These are phyloP conservation scores for Drosophila planitibia DNA, from an alignment of 2,888 invertebrate genomes.

Conservation along the genomic window DNA sequence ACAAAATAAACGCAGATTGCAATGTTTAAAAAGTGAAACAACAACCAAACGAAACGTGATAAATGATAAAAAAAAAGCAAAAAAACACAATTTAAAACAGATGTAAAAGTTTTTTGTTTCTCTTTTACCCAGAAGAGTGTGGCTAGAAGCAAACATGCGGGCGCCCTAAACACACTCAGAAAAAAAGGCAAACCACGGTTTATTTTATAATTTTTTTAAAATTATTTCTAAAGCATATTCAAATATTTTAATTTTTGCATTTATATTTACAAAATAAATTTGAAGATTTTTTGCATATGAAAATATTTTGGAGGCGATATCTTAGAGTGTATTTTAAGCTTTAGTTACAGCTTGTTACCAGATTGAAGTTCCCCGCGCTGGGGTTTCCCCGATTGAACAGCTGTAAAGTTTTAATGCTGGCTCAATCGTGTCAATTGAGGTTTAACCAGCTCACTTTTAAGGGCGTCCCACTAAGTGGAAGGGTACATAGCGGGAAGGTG, in stretches of 20 bases:
- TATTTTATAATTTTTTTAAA: not conserved
- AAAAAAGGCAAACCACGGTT: not conserved
- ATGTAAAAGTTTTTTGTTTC: slow-evolving; percentile 24
- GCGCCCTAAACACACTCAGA: not conserved
- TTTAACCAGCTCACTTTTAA: slow-evolving; percentile 22
- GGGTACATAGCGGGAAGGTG: not conserved
- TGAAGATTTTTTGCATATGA: not conserved
- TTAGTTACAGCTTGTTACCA: slow-evolving; percentile 15
- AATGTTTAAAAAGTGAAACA: slow-evolving; percentile 50
- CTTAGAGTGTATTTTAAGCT: not conserved
- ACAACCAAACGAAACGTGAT: slow-evolving; percentile 44
- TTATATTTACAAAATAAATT: not conserved
- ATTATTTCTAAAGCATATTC: not conserved
- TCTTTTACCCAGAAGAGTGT: slow-evolving; percentile 7
- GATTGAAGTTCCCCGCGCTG: slow-evolving; percentile 18
- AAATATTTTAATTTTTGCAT: not conserved
- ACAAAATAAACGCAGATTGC: slow-evolving; percentile 46
- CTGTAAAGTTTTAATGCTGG: slow-evolving; percentile 29
- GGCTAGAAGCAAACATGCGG: slow-evolving; percentile 11
- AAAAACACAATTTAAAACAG: slow-evolving; percentile 6
- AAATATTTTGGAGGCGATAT: not conserved
- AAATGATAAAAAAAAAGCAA: slow-evolving; percentile 52
- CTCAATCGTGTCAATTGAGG: slow-evolving; percentile 22
- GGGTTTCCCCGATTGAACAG: slow-evolving; percentile 29
- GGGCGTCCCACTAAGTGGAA: slow-evolving; percentile 10